Percentiles rank a stretch among this genome's conserved stretches.
Evolutionary conservation across 2,797 vertebrate species (phyloP).

Genomic region (Tachyglossus aculeatus): DNA sequence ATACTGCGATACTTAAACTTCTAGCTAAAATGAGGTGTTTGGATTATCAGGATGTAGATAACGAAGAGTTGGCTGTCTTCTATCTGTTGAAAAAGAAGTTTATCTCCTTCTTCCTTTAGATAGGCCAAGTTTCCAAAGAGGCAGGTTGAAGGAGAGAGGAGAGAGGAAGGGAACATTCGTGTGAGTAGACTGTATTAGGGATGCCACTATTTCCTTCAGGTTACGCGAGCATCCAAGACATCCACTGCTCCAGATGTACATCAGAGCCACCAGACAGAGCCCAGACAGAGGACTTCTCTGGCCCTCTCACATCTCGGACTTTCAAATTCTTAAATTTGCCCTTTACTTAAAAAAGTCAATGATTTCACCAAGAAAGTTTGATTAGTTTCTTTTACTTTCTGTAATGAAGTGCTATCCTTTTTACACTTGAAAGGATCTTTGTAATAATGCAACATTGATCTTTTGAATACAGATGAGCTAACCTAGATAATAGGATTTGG

Average conservation of each 20-base stretch:
- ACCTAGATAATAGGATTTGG: conserved; percentile 83
- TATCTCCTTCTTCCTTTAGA: background rate
- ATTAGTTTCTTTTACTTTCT: conserved; percentile 87
- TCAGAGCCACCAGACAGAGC: conserved; percentile 55
- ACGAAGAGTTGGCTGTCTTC: background rate
- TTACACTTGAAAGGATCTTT: conserved; percentile 87
- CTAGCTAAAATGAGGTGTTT: too few relatives aligned
- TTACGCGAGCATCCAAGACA: conserved; percentile 47
- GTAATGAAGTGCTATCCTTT: conserved; percentile 87
- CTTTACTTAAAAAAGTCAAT: conserved; percentile 86
- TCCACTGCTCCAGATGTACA: conserved; percentile 42
- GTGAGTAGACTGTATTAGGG: conserved; percentile 36
- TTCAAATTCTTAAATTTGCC: conserved; percentile 82
- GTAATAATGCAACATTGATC: conserved; percentile 88
- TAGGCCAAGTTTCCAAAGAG: background rate
- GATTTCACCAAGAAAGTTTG: conserved; percentile 86
- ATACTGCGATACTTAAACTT: too few relatives aligned
- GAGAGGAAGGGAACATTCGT: conserved; percentile 26
- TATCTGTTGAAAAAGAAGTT: background rate
- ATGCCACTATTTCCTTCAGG: conserved; percentile 48
- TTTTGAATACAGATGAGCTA: conserved; percentile 88
- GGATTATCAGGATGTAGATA: too few relatives aligned
- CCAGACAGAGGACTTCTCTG: conserved; percentile 57
- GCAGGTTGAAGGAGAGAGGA: background rate
- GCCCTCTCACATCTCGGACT: conserved; percentile 74